These are phyloP conservation scores for Nematopogon swammerdamellus DNA, from an alignment of 2,888 invertebrate genomes.

Conservation along the genomic window DNA sequence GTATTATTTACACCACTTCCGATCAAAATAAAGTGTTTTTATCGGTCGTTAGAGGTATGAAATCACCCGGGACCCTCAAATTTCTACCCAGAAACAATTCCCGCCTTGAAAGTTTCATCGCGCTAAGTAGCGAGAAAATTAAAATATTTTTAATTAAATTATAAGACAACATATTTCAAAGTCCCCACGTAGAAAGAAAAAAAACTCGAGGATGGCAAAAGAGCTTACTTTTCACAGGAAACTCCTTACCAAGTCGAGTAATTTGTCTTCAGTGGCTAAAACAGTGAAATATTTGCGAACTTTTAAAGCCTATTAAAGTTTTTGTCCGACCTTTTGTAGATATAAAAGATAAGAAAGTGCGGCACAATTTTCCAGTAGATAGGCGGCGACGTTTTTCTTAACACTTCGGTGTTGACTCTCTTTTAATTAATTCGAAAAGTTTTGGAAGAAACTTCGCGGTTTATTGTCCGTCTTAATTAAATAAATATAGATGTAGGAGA, in stretches of 20 bases:
- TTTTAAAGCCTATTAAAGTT: constrained; percentile 43
- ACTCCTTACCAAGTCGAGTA: constrained; percentile 26
- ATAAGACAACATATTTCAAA: not conserved
- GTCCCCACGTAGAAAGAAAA: not conserved
- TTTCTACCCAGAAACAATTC: no score
- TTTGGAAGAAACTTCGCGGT: constrained; percentile 14
- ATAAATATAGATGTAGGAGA: not conserved
- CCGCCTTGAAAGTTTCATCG: not conserved
- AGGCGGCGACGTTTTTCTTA: constrained; percentile 4
- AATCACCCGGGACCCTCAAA: no score
- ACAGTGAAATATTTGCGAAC: constrained; percentile 44
- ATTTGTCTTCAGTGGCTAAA: constrained; percentile 46
- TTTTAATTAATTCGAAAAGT: constrained; percentile 42
- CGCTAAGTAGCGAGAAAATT: not conserved
- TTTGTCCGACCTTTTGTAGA: constrained; percentile 22
- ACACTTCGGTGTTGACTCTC: constrained; percentile 14
- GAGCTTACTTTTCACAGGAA: constrained; percentile 9
- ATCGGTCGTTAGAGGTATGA: no score
- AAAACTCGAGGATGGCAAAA: not conserved
- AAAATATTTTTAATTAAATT: not conserved
- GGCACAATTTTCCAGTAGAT: constrained; percentile 8
- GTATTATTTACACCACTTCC: no score
- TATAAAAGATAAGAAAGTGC: constrained; percentile 20
- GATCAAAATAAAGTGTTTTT: no score
- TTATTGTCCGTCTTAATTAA: constrained; percentile 23